A percentile compares a stretch with the other conserved stretches of the same genome.
phyloP scores from a whole-genome alignment of 2,113 vertebrate species.

The Cranoglanis bouderius region DNA sequence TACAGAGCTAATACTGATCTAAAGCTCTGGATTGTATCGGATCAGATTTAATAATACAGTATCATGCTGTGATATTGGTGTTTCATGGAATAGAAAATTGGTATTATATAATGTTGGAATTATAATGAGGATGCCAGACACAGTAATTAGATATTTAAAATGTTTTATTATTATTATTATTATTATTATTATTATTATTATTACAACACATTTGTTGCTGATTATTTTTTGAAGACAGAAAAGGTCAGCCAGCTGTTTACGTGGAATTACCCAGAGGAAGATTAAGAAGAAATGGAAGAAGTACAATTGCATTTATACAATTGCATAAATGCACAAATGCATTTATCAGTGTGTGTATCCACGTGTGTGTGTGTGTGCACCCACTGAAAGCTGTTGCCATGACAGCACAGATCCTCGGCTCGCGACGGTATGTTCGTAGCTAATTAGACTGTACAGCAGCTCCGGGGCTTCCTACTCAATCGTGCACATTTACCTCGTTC shows the following conservation, averaged over 20 bases:
- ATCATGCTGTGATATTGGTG: neutral
- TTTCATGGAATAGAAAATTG: neutral
- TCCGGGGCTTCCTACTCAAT: neutral
- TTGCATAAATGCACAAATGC: no score
- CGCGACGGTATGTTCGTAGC: slow-evolving; percentile 30
- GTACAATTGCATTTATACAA: no score
- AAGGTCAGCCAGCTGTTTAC: neutral
- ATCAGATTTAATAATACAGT: neutral
- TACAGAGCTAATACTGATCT: neutral
- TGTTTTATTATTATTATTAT: neutral
- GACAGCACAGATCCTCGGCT: slow-evolving; percentile 39
- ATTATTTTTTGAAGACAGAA: neutral
- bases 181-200: neutral
- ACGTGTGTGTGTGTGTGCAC: neutral
- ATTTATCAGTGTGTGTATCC: neutral
- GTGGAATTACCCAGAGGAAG: neutral
- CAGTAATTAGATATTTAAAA: neutral
- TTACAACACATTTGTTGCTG: neutral
- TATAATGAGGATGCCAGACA: neutral
- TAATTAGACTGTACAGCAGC: slow-evolving; percentile 52
- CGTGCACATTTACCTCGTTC: slow-evolving; percentile 14
- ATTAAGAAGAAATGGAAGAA: neutral
- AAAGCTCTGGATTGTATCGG: neutral
- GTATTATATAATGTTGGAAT: neutral
- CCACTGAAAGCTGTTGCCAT: slow-evolving; percentile 52